Evolutionary conservation across 2,888 invertebrate species (phyloP), one percentile per base, ranked within the genome.

Genomic region (Petrolisthes manimaculis): DNA sequence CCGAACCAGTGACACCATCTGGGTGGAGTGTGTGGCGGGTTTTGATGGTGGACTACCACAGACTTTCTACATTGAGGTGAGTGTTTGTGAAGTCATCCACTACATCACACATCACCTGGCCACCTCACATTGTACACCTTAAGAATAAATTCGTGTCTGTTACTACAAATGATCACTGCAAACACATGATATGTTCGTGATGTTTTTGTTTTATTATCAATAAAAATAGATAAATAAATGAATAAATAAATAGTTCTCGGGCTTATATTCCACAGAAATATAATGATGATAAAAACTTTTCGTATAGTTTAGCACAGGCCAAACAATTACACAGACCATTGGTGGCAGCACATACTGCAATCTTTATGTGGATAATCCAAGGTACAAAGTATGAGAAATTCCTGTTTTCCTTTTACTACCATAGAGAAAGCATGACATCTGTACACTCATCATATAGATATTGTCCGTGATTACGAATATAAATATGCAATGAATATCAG

Each of bases 41-140:
- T 90, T 90, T 74, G 89, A 90, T 78, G 90, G 90, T 12, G 90
- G 90, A 0, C 81, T 90, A 1, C 89, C 89, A 5, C 90, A 90
- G 82, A 82, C 83, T 54, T 90, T 90, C 74, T 89, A 80, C 84
- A 90, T 90, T 86, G 90, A 90, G 87, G 90, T 89, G 77, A 77
- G 77, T 81, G 67, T 37, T 24, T 37, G 18, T 8, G 61, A 6
- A 8, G n/a, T 24, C 5, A 37, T 77, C 37, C 37, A 37, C 37
- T 37, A 37, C 37, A 37, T 37, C 37, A 37, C 37, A n/a, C 69
- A 14, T 69, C 69, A 69, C 69, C 14, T 18, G 14, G 1, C n/a
- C 69, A n/a, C n/a, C n/a, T 69, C 69, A 18, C 69, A 18, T 69
- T 69, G 1, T 18, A 2, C 1, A 69, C 14, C 69, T 2, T 18